Percentiles rank a stretch among this genome's conserved stretches.
phyloP scores from a whole-genome alignment of 2,888 invertebrate species.

The Nowickia ferox region DNA sequence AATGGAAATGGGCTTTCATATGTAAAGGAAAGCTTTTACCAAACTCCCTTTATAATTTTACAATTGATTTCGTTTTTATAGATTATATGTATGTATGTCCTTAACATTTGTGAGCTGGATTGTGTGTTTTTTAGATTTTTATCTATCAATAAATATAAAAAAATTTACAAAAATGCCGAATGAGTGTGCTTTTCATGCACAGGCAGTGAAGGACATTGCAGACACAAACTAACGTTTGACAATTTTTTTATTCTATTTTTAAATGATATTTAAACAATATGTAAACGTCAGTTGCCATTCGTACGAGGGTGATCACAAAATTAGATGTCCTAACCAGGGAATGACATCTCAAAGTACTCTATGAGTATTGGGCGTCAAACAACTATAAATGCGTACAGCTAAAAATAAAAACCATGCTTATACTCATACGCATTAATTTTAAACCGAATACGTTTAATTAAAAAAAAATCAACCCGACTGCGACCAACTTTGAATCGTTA shows the following conservation, averaged over 20 bases:
- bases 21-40: constrained; percentile 55
- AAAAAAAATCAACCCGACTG: too few relatives aligned
- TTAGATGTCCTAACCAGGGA: too few relatives aligned
- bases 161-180: constrained; percentile 3
- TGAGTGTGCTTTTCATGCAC: neutral
- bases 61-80: constrained; percentile 63
- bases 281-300: too few relatives aligned
- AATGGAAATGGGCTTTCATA: constrained; percentile 67
- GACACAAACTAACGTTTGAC: neutral
- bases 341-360: too few relatives aligned
- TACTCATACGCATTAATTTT: too few relatives aligned
- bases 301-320: too few relatives aligned
- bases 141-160: constrained; percentile 32
- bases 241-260: constrained; percentile 28
- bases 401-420: too few relatives aligned
- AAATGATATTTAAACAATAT: too few relatives aligned
- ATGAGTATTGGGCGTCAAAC: too few relatives aligned
- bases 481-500: too few relatives aligned
- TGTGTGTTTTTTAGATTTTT: constrained; percentile 59
- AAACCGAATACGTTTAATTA: too few relatives aligned
- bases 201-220: constrained; percentile 39
- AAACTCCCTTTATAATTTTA: constrained; percentile 65
- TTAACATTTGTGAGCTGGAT: neutral
- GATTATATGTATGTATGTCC: neutral
- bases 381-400: too few relatives aligned